Percentiles rank a stretch among this genome's conserved stretches.
Conservation (phyloP, 92 coral and sea anemone species). For the Phenganax subtilis region DNA sequence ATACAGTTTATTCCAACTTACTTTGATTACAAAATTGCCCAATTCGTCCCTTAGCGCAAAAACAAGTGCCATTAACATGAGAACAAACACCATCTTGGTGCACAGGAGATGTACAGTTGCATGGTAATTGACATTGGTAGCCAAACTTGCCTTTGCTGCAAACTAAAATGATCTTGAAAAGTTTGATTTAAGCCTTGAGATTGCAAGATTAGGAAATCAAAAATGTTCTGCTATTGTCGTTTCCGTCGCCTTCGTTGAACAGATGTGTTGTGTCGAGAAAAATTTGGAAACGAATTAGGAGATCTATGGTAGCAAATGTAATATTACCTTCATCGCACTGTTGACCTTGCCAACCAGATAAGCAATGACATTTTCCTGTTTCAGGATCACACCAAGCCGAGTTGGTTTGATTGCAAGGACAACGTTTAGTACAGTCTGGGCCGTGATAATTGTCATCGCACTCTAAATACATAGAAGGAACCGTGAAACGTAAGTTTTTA, state of each 20-base stretch:
- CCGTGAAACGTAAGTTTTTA: neutral
- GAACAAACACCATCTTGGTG: neutral
- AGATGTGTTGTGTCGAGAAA: too few relatives aligned
- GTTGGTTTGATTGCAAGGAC: neutral
- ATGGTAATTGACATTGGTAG: conserved; percentile 46
- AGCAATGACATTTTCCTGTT: conserved; percentile 26
- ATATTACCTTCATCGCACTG: conserved; percentile 40
- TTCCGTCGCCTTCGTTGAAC: too few relatives aligned
- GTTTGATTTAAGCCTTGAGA: too few relatives aligned
- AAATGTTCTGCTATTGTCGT: too few relatives aligned
- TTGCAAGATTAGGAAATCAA: too few relatives aligned
- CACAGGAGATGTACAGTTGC: neutral
- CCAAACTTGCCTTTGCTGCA: conserved; percentile 66
- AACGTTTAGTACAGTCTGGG: neutral
- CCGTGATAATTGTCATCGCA: conserved; percentile 47
- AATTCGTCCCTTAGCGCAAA: conserved; percentile 8
- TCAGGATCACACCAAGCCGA: conserved; percentile 37
- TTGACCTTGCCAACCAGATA: conserved; percentile 14
- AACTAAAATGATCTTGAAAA: conserved; percentile 35
- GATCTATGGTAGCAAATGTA: neutral
- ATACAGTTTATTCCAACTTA: neutral
- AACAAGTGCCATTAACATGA: conserved; percentile 28
- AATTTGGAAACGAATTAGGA: too few relatives aligned
- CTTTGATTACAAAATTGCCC: conserved; percentile 28
- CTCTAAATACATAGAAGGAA: conserved; percentile 29